Evolutionary conservation across 2,888 invertebrate genomes (phyloP), one percentile per base, ranked within the genome.

Genomic region (Phrixothrix hirtus): DNA sequence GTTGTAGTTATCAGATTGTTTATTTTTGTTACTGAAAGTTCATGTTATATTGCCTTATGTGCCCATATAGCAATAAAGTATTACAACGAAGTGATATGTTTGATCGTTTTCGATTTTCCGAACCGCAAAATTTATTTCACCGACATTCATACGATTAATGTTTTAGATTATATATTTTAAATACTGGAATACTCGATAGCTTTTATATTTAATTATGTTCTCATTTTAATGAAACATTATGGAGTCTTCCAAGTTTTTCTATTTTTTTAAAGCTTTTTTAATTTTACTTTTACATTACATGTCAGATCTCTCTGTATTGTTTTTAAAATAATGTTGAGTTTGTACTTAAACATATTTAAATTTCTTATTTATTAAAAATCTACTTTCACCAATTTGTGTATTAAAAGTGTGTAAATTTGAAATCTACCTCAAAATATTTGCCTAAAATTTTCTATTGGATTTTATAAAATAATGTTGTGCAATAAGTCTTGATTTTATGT

Each of bases 341-440:
- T 38, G 53, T 48, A 53, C 53, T 53, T 53, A 53, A 42, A 26
- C 10, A 16, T 47, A 47, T 44, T 45, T 44, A 39, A 41, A 45
- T 21, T 16, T 31, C 17, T 38, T 46, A 46, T 47, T 46, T 42
- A 42, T 39, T 39, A 32, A 42, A 47, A 32, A 25, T 45, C 37
- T 26, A 5, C 2, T 26, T 14, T 47, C 30, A 29, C 21, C 25
- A 47, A 42, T 51, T 50, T 39, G 29, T 50, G 37, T 43, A 35
- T 34, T 36, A 39, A 39, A 35, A 21, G 29, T 17, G 31, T 44
- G 29, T 30, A 27, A n/a, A 17, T 21, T 42, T 29, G 42, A 52
- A 36, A 54, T 43, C 53, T 54, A 48, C 49, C 54, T 54, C 48
- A 49, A 15, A 47, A 37, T 48, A 41, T 54, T 44, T 39, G 49